These are phyloP conservation scores for Noctua pronuba DNA, from an alignment of 2,888 invertebrate genomes.

Conservation along the genomic window DNA sequence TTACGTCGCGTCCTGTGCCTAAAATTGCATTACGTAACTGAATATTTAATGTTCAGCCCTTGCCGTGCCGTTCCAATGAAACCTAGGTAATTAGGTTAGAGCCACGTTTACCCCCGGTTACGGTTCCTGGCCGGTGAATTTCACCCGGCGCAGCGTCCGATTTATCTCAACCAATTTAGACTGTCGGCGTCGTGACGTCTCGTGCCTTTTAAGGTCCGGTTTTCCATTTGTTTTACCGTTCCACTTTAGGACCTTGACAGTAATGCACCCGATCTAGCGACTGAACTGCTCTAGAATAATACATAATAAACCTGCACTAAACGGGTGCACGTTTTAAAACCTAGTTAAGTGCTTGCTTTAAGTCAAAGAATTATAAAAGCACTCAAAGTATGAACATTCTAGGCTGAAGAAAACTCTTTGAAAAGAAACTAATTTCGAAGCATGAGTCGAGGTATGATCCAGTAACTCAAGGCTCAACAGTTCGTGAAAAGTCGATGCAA, in stretches of 20 bases:
- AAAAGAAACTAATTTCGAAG: conserved; percentile 14
- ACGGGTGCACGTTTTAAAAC: neutral
- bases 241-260: neutral
- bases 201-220: neutral
- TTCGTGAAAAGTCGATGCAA: conserved; percentile 20
- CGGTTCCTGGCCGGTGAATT: conserved; percentile 10
- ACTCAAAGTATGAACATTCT: neutral
- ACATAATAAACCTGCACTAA: neutral
- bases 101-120: conserved; percentile 21
- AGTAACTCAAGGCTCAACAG: conserved; percentile 1
- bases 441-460: conserved; percentile 7
- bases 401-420: conserved; percentile 7
- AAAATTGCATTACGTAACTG: neutral
- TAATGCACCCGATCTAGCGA: neutral
- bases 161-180: conserved; percentile 33
- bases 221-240: conserved; percentile 13
- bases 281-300: neutral
- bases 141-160: conserved; percentile 12
- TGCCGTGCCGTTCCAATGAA: conserved; percentile 1
- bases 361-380: neutral
- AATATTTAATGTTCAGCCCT: conserved; percentile 7
- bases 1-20: neutral
- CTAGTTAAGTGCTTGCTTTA: neutral
- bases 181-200: conserved; percentile 15
- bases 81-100: conserved; percentile 16